These are phyloP conservation scores for Hedya salicella DNA, from an alignment of 2,888 invertebrate genomes.

Conservation along the genomic window DNA sequence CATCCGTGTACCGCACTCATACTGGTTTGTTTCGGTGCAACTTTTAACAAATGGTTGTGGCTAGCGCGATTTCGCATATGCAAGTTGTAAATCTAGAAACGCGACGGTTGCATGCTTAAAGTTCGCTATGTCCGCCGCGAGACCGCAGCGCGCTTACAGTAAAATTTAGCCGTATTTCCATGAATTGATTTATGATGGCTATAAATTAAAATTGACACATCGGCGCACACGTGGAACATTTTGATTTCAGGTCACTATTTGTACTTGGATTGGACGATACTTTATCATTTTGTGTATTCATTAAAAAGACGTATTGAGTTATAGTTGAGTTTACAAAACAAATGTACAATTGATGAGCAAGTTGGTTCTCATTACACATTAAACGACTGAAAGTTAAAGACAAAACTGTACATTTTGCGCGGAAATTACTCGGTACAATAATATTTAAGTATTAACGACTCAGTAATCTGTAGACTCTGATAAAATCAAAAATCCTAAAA, in stretches of 20 bases:
- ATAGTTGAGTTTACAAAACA: too few species aligned
- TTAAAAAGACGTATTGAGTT: neutral
- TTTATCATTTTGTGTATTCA: neutral
- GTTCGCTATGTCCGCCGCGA: slow-evolving; percentile 34
- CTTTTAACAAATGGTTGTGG: slow-evolving; percentile 43
- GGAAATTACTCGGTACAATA: too few species aligned
- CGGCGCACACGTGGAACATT: neutral
- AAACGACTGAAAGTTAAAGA: too few species aligned
- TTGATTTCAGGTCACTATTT: neutral
- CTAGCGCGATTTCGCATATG: slow-evolving; percentile 41
- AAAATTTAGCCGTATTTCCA: slow-evolving; percentile 25
- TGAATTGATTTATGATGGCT: slow-evolving; percentile 21
- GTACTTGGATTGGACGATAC: too few species aligned
- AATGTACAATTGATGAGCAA: too few species aligned
- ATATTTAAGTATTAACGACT: too few species aligned
- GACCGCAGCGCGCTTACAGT: slow-evolving; percentile 3
- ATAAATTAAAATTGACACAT: slow-evolving; percentile 20
- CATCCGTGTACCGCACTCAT: slow-evolving; percentile 67
- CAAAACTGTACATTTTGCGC: too few species aligned
- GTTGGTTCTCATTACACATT: too few species aligned
- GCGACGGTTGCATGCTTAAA: slow-evolving; percentile 35
- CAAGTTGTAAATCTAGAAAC: slow-evolving; percentile 39
- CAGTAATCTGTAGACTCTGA: too few species aligned
- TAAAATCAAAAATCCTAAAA: too few species aligned
- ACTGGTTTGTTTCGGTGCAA: slow-evolving; percentile 45